These are phyloP conservation scores for Anhinga anhinga DNA, from an alignment of 2,113 vertebrate species.

Conservation along the genomic window DNA sequence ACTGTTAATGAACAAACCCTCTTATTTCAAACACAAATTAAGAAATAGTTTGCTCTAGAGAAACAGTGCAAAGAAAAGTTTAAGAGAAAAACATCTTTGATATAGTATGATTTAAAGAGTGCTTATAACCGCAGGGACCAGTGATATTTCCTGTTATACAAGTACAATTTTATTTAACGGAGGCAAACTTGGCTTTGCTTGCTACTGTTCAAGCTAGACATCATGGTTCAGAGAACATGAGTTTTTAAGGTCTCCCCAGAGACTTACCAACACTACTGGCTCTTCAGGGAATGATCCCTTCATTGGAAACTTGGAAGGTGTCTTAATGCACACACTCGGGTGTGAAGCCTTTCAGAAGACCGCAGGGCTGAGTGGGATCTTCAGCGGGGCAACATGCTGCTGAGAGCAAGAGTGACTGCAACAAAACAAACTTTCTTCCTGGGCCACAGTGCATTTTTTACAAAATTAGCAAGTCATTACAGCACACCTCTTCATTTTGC, in stretches of 20 bases:
- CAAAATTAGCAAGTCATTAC: neutral
- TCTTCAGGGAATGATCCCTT: neutral
- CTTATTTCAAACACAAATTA: neutral
- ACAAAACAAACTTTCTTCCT: neutral
- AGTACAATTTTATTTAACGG: neutral
- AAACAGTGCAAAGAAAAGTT: neutral
- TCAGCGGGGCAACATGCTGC: neutral
- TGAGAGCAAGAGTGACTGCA: neutral
- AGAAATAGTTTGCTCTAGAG: neutral
- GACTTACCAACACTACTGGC: neutral
- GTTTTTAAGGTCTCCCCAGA: neutral
- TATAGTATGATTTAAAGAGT: neutral
- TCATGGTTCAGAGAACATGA: neutral
- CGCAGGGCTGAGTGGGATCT: neutral
- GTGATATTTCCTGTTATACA: neutral
- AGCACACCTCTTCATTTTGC: neutral
- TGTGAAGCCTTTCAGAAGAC: neutral
- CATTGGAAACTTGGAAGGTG: neutral
- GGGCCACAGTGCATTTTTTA: neutral
- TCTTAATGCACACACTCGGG: neutral
- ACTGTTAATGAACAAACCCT: neutral
- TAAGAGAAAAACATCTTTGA: neutral
- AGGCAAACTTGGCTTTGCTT: neutral
- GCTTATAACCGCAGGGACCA: neutral
- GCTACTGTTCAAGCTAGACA: neutral